Conservation (phyloP, 2,888 invertebrate genomes). For the Imbricaverruca yamaguchii region DNA sequence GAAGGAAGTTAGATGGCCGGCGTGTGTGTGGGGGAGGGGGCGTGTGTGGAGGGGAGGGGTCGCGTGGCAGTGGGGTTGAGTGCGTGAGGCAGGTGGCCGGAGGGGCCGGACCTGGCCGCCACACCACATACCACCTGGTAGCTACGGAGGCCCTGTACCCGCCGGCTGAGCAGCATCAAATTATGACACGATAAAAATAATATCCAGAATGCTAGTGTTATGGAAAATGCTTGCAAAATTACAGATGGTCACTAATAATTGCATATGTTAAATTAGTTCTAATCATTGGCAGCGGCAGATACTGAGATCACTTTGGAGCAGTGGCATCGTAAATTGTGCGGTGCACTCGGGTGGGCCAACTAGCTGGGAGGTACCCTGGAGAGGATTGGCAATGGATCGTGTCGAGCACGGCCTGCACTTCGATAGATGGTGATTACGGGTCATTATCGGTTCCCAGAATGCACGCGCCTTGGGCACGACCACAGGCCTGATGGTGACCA, state of each 20-base stretch:
- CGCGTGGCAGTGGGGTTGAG: too few species aligned
- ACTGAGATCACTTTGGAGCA: not conserved
- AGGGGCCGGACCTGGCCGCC: not conserved
- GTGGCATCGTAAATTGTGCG: not conserved
- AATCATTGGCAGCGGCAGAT: not conserved
- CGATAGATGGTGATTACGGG: constrained; percentile 1
- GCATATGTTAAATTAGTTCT: constrained; percentile 4
- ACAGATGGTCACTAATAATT: not conserved
- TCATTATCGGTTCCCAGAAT: constrained; percentile 1
- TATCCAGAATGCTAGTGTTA: not conserved
- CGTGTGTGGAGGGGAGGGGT: too few species aligned
- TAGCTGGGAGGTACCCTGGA: not conserved
- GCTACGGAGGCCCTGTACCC: not conserved
- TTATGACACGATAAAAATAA: constrained; percentile 15
- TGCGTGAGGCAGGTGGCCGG: not conserved
- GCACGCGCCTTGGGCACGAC: not conserved
- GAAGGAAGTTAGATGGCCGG: too few species aligned
- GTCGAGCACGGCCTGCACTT: not conserved
- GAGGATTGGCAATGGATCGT: not conserved
- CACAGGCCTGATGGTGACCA: not conserved
- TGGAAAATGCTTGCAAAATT: constrained; percentile 14
- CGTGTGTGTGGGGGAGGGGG: too few species aligned
- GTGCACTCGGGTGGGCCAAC: not conserved
- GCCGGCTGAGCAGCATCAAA: not conserved
- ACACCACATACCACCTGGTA: constrained; percentile 2